A percentile compares a stretch with the other conserved stretches of the same genome.
These are phyloP conservation scores for Menura novaehollandiae DNA, from an alignment of 2,113 vertebrate genomes.

Conservation along the genomic window DNA sequence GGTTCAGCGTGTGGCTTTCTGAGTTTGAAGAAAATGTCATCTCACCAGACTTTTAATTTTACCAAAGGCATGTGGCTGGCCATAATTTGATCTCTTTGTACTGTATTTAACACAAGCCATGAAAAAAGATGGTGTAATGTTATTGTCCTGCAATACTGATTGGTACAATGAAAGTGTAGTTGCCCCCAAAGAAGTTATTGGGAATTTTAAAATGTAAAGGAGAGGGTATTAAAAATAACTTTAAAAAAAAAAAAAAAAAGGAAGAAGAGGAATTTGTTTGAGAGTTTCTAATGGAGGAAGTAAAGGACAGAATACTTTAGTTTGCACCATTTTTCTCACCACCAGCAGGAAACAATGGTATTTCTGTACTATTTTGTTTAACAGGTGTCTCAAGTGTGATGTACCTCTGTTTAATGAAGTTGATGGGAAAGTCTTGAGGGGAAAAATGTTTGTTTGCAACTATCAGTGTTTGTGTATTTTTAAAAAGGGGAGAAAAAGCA, in stretches of 20 bases:
- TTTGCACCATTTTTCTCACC: background rate
- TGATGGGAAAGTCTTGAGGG: background rate
- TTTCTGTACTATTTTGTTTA: background rate
- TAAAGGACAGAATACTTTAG: background rate
- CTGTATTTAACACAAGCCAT: constrained; percentile 47
- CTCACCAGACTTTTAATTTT: constrained; percentile 46
- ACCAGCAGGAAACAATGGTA: background rate
- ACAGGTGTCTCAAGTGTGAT: background rate
- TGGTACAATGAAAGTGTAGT: constrained; percentile 30
- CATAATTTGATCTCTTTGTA: constrained; percentile 31
- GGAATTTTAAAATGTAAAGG: constrained; percentile 53
- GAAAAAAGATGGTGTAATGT: constrained; percentile 25
- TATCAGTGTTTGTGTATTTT: background rate
- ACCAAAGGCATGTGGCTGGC: constrained; percentile 62
- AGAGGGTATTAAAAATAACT: constrained; percentile 64
- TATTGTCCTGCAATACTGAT: constrained; percentile 22
- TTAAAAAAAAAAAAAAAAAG: background rate
- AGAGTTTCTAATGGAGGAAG: constrained; percentile 7
- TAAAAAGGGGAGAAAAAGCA: background rate
- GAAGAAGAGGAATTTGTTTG: background rate
- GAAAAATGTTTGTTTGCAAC: background rate
- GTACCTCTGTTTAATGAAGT: background rate
- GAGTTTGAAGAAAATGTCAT: constrained; percentile 56
- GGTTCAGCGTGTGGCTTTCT: constrained; percentile 52
- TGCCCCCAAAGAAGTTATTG: constrained; percentile 5